These are phyloP conservation scores for Apis mellifera DNA, from an alignment of 1,140 invertebrate genomes.

Conservation along the genomic window DNA sequence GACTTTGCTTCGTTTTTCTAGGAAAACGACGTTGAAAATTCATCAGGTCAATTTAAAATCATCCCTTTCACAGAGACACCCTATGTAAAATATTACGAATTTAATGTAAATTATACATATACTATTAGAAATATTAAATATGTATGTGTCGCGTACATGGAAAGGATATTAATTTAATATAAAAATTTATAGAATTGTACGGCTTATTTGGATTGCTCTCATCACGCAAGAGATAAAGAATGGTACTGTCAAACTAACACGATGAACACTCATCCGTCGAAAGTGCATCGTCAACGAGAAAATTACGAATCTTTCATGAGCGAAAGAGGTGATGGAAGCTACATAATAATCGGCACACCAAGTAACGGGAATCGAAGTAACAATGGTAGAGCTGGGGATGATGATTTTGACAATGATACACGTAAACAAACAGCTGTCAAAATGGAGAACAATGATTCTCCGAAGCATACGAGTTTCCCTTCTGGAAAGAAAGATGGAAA, in stretches of 20 bases:
- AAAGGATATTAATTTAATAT: neutral
- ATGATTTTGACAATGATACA: neutral
- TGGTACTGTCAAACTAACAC: slow-evolving; percentile 43
- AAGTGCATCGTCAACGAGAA: slow-evolving; percentile 13
- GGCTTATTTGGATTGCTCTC: slow-evolving; percentile 54
- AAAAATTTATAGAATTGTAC: slow-evolving; percentile 47
- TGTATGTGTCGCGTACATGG: no score
- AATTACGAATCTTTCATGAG: slow-evolving; percentile 21
- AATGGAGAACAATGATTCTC: neutral
- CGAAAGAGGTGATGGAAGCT: slow-evolving; percentile 2
- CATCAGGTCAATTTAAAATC: no score
- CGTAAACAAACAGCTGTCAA: slow-evolving; percentile 3
- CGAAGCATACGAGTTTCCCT: neutral
- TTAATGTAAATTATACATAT: no score
- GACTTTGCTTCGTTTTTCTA: no score
- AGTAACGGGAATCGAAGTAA: neutral
- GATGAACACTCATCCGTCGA: slow-evolving; percentile 12
- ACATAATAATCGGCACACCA: slow-evolving; percentile 7
- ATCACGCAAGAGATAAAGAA: slow-evolving; percentile 47
- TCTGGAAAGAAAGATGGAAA: neutral
- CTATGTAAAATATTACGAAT: no score
- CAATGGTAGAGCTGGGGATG: neutral
- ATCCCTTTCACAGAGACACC: no score
- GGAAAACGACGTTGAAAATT: no score
- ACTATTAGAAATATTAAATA: neutral